These are phyloP conservation scores for Oxyruncus cristatus DNA, from an alignment of 2,113 vertebrate species.

Conservation along the genomic window DNA sequence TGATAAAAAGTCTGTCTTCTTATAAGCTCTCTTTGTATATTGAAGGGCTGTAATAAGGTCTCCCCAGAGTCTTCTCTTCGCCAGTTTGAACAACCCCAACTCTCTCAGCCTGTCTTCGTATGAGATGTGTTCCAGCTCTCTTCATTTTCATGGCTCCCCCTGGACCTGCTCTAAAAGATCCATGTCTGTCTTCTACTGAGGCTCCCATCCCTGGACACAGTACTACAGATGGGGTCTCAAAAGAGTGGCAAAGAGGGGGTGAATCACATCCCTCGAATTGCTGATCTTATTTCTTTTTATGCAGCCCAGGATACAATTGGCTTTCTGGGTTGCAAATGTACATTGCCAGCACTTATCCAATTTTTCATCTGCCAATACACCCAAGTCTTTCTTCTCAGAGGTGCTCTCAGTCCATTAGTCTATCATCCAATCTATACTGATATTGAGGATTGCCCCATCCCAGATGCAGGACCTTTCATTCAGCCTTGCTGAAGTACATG, in stretches of 20 bases:
- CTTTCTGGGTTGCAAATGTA: neutral
- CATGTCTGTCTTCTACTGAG: neutral
- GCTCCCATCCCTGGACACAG: neutral
- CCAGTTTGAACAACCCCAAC: neutral
- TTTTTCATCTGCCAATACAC: neutral
- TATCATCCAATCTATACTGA: rapidly evolving
- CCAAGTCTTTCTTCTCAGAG: neutral
- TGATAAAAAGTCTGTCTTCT: neutral
- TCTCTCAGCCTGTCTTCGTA: neutral
- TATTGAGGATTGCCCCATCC: rapidly evolving
- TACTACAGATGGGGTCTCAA: no score
- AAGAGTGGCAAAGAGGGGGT: neutral
- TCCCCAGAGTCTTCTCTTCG: neutral
- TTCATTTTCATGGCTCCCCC: neutral
- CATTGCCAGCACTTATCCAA: neutral
- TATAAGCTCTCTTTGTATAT: neutral
- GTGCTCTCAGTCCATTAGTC: neutral
- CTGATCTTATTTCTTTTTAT: neutral
- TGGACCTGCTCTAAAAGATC: neutral
- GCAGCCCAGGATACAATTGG: neutral
- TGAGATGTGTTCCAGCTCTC: neutral
- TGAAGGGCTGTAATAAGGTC: neutral
- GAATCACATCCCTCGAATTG: neutral
- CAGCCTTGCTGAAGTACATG: neutral
- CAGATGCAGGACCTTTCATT: neutral